Base-by-base conservation (phyloP, 2,888 invertebrate species). In the Apeira syringaria region DNA sequence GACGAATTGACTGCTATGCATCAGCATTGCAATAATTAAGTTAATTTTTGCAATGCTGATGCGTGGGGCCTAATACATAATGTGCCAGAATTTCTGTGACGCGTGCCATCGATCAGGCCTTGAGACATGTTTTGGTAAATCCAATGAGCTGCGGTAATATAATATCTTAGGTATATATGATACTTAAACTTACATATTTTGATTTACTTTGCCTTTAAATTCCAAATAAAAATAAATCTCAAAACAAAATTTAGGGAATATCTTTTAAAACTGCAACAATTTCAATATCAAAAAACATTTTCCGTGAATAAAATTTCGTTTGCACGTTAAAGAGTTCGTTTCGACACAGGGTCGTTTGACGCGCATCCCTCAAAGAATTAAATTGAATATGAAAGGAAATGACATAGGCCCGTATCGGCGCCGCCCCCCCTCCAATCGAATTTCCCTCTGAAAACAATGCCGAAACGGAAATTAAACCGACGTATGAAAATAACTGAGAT, bases 301-400 rank as follows among this genome's bases (percentile, higher is more conserved):
- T 68, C 59, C 62, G 35, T 26, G 37, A 46, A 68, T 68, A 20
- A 61, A 65, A 72, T 72, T 73, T 67, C 61, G 61, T 50, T 71
- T 70, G 48, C 43, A 55, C 55, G 45, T 22, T 45, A 72, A 73
- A 65, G 64, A 68, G 64, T 64, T 69, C 63, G 61, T 69, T 68
- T 59, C 64, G 60, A 60, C 50, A 50, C 47, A 65, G 68, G 73
- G 68, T 72, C 71, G 66, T 53, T 53, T 71, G 69, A 67, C 70
- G 68, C 68, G 72, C 74, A 74, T 75, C 70, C 72, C 66, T 77
- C 75, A 76, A 81, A 81, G 77, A 78, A 76, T 83, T 74, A 76
- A 80, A 84, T 80, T 82, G 69, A 80, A 82, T 80, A 73, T 77
- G 66, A 77, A 71, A 84, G 87, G 86, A 87, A 87, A 86, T 87